Evolutionary conservation across 2,113 vertebrate species (phyloP).

Genomic region (Eudyptes chrysolophus): DNA sequence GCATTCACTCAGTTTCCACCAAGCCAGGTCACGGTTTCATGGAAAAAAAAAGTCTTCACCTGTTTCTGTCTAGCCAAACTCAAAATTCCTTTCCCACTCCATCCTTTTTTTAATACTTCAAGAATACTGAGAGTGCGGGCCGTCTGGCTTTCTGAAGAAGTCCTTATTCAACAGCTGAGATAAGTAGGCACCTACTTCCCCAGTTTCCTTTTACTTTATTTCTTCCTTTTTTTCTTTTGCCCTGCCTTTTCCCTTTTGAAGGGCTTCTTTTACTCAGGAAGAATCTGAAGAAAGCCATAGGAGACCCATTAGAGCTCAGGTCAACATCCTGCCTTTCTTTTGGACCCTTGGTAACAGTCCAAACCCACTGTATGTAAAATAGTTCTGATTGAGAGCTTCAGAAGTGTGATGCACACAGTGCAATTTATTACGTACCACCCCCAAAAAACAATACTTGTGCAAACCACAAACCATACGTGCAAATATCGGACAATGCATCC

Average conservation of each 20-base stretch:
- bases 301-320: background rate
- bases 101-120: background rate
- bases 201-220: background rate
- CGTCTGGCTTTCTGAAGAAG: fast-evolving
- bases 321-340: background rate
- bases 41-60: background rate
- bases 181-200: background rate
- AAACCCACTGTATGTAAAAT: background rate
- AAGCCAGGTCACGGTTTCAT: background rate
- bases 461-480: background rate
- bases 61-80: background rate
- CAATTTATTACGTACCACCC: fast-evolving
- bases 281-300: background rate
- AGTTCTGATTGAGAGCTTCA: background rate
- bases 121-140: background rate
- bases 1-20: fast-evolving
- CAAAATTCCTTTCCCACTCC: background rate
- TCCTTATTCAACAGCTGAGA: background rate
- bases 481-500: background rate
- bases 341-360: background rate
- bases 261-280: background rate
- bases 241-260: background rate
- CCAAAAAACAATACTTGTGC: background rate
- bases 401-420: background rate
- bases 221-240: fast-evolving